phyloP scores from a whole-genome alignment of 2,888 invertebrate species.

The Buathra laborator region DNA sequence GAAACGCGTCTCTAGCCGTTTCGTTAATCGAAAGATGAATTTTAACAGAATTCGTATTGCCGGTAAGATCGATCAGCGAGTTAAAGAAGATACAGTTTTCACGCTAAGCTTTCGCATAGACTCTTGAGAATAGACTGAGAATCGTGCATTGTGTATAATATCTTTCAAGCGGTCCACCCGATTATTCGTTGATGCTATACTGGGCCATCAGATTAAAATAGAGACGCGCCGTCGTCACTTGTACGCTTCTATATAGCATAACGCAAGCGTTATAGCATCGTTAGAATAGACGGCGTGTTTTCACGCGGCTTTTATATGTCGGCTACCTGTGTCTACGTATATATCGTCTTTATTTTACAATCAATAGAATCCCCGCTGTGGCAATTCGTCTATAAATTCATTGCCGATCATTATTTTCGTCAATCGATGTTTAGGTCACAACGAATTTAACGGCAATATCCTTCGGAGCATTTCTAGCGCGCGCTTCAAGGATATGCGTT shows the following conservation, averaged over 20 bases:
- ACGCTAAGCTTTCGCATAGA: neutral
- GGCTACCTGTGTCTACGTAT: neutral
- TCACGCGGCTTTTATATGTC: constrained; percentile 20
- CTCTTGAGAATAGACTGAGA: constrained; percentile 50
- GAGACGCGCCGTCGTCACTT: constrained; percentile 29
- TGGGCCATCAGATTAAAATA: constrained; percentile 63
- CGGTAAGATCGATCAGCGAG: neutral
- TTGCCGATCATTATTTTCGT: neutral
- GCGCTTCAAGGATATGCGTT: too few species aligned
- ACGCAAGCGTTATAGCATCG: constrained; percentile 9
- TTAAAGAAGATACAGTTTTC: neutral
- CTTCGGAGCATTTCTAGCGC: too few species aligned
- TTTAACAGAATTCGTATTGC: neutral
- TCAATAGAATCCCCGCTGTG: constrained; percentile 42
- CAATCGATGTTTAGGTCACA: neutral
- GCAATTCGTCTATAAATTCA: constrained; percentile 10
- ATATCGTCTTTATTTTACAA: constrained; percentile 45
- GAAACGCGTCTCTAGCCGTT: neutral
- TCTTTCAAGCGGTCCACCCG: constrained; percentile 49
- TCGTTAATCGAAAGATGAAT: neutral
- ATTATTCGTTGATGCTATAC: constrained; percentile 64
- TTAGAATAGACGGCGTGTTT: constrained; percentile 16
- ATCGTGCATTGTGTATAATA: constrained; percentile 48
- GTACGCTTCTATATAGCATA: constrained; percentile 1
- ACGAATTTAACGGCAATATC: neutral